phyloP scores from a whole-genome alignment of 2,797 vertebrate species.

The Microcaecilia unicolor region DNA sequence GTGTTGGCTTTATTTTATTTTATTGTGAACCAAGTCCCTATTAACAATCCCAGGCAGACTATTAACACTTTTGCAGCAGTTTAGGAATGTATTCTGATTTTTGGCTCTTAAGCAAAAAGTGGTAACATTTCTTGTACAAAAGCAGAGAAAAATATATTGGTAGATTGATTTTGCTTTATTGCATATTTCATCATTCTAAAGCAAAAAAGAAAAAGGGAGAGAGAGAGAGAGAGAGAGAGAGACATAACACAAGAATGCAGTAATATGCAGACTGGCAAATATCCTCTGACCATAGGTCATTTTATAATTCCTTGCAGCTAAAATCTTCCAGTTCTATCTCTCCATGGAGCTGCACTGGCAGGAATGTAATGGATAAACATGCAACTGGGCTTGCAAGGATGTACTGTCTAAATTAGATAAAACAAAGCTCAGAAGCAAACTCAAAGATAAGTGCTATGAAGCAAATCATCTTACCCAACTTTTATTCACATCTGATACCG shows the following conservation, averaged over 20 bases:
- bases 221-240: too few relatives aligned
- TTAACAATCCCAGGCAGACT: conserved; percentile 20
- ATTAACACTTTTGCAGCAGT: too few relatives aligned
- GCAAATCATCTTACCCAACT: conserved; percentile 67
- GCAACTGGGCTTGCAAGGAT: conserved; percentile 39
- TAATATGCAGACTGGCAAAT: conserved; percentile 6
- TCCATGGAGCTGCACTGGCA: conserved; percentile 37
- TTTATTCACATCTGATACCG: conserved; percentile 73
- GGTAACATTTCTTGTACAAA: neutral
- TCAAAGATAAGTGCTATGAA: conserved; percentile 62
- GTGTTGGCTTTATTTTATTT: conserved; percentile 15
- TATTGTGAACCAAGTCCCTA: conserved; percentile 14
- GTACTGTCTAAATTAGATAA: conserved; percentile 59
- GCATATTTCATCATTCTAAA: neutral
- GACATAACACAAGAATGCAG: conserved; percentile 4
- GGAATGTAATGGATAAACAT: conserved; percentile 50
- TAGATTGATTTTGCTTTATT: neutral
- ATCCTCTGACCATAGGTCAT: conserved; percentile 13
- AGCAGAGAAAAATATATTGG: too few relatives aligned
- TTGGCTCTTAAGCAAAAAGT: too few relatives aligned
- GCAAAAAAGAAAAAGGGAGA: conserved; percentile 16
- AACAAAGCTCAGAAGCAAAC: conserved; percentile 55
- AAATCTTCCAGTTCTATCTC: conserved; percentile 49
- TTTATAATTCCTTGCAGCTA: conserved; percentile 41
- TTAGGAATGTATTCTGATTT: too few relatives aligned